Percentiles rank a stretch among this genome's conserved stretches.
Conservation (phyloP, 2,888 invertebrate genomes). For the Lysandra coridon region DNA sequence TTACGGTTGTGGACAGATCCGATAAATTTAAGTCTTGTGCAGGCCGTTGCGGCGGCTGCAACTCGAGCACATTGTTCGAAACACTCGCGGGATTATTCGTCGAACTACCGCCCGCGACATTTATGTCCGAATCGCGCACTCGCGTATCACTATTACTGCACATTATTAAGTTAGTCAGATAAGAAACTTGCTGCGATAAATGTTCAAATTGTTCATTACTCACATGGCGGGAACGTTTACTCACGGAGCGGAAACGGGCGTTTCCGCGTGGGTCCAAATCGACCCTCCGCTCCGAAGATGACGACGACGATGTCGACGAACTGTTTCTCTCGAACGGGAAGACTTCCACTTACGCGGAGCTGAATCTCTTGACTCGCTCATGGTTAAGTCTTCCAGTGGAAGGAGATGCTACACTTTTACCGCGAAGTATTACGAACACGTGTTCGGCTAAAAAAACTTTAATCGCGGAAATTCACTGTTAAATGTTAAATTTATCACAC, state of each 20-base stretch:
- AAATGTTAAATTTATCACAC: too few species aligned
- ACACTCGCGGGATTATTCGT: too few species aligned
- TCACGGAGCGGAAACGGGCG: not conserved
- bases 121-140: too few species aligned
- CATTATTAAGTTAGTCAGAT: not conserved
- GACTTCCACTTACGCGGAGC: conserved; percentile 1
- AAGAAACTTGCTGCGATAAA: not conserved
- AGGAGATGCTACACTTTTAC: not conserved
- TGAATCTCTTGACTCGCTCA: not conserved
- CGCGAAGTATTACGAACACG: not conserved
- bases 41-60: too few species aligned
- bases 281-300: not conserved
- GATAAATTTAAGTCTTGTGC: too few species aligned
- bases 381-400: not conserved
- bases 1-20: not conserved
- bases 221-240: conserved; percentile 1
- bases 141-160: too few species aligned
- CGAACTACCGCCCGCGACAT: too few species aligned
- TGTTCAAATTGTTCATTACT: not conserved
- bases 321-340: not conserved
- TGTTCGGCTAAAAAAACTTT: not conserved
- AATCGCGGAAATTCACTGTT: too few species aligned
- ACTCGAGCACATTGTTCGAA: too few species aligned
- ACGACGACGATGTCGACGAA: not conserved
- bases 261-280: not conserved